Evolutionary conservation across 53 echinoderm and acorn worm genomes (phyloP), one percentile per base, ranked within the genome.

Genomic region (Echinometra lucunter): DNA sequence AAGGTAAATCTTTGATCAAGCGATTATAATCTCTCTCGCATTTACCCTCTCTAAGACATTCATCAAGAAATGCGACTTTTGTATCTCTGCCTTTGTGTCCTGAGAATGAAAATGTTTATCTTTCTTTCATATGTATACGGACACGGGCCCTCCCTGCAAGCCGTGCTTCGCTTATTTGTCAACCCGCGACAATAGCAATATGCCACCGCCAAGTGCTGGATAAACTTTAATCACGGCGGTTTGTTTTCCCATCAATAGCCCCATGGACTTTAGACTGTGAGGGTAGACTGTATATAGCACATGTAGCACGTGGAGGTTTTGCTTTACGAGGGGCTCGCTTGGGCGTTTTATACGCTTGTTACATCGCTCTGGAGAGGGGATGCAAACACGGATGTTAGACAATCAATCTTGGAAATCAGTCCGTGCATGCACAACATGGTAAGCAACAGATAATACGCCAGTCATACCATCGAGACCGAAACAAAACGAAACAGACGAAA

Each of bases 161-260:
- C 70, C 69, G 28, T 37, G 63, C 60, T 35, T 38, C 38, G 13
- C 60, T 13, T 89, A 58, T 91, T 91, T 91, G 69, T 45, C 37
- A 18, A 63, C 27, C 44, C 81, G 58, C 85, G 85, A 94, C 94
- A 94, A 82, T n/a, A 58, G 94, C 85, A 94, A 94, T 94, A 94
- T 94, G 85, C 45, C 19, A 45, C 66, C 28, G 58, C 82, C 44
- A 45, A 94, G 94, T 94, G 94, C 94, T 66, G 60, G 44, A 83
- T 94, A 94, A 94, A 94, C 94, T 94, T 94, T 94, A 94, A 94
- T 94, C 94, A 94, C 44, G 83, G 85, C 94, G 82, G 85, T 67
- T 94, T 94, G 82, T 82, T 94, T 38, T 83, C 66, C 82, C 94
- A 42, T 57, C 92, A 92, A 92, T 78, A 94, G 85, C 94, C 82